These are phyloP conservation scores for Tangara arthus DNA, from an alignment of 2,797 vertebrate species.

Conservation along the genomic window DNA sequence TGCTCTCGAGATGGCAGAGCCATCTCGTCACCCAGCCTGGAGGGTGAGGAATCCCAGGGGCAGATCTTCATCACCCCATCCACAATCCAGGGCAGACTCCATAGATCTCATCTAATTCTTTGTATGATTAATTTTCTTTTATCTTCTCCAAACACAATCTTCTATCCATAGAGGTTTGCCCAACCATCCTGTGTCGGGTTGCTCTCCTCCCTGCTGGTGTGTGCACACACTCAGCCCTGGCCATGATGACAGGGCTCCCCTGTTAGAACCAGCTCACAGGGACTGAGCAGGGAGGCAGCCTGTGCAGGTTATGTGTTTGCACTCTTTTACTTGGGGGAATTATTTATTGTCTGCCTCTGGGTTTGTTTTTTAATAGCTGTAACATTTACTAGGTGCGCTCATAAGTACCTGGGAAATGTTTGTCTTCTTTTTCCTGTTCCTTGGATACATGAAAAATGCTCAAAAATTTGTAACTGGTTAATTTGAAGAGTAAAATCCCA, in stretches of 20 bases:
- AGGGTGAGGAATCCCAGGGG: background rate
- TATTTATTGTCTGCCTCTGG: background rate
- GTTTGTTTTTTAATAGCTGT: background rate
- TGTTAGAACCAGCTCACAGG: background rate
- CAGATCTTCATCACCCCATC: background rate
- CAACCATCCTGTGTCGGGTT: accelerated
- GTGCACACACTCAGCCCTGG: background rate
- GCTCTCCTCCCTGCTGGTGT: background rate
- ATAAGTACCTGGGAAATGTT: background rate
- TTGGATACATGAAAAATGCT: background rate
- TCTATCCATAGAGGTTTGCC: background rate
- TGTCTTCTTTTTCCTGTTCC: background rate
- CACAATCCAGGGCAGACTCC: background rate
- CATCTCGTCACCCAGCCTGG: background rate
- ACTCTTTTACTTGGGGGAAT: background rate
- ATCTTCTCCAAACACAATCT: background rate
- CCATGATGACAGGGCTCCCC: background rate
- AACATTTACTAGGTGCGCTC: background rate
- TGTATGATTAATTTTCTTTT: background rate
- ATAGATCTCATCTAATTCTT: background rate
- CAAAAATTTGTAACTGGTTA: background rate
- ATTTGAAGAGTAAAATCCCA: background rate
- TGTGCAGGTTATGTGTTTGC: background rate
- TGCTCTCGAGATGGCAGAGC: accelerated
- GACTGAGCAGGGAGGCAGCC: background rate